Evolutionary conservation across 1,140 invertebrate genomes (phyloP).

Genomic region (Halictus rubicundus): DNA sequence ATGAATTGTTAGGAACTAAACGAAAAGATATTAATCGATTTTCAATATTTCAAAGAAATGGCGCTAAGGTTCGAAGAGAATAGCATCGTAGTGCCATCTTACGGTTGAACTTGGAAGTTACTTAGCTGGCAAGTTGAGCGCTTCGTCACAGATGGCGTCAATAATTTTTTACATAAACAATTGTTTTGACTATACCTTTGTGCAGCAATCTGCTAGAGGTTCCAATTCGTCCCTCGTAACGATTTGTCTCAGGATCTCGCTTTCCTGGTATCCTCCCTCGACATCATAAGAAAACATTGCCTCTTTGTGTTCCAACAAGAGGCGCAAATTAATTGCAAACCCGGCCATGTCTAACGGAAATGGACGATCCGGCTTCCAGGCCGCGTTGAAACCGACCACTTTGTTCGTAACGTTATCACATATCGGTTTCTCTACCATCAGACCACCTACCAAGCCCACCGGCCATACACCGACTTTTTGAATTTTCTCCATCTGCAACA

Average conservation of each 20-base stretch:
- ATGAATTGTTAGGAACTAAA: too few species aligned
- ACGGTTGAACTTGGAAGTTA: background rate
- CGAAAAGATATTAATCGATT: too few species aligned
- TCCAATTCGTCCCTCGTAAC: constrained; percentile 90
- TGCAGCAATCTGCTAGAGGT: constrained; percentile 93
- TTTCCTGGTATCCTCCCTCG: constrained; percentile 94
- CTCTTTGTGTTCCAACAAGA: constrained; percentile 88
- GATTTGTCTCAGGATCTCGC: constrained; percentile 91
- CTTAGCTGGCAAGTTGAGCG: background rate
- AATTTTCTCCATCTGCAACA: constrained; percentile 87
- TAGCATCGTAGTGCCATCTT: background rate
- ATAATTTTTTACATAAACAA: too few species aligned
- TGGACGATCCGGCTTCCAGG: constrained; percentile 92
- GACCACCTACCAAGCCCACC: constrained; percentile 95
- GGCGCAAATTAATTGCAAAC: constrained; percentile 94
- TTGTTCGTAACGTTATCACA: constrained; percentile 85
- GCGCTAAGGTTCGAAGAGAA: background rate
- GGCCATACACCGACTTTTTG: constrained; percentile 97
- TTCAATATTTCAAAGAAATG: background rate
- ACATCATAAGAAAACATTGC: constrained; percentile 92
- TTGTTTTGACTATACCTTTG: constrained; percentile 83
- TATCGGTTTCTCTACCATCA: constrained; percentile 92
- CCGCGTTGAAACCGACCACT: constrained; percentile 91
- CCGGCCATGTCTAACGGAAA: constrained; percentile 99
- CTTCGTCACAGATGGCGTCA: background rate